Evolutionary conservation across 2,888 invertebrate species (phyloP).

Genomic region (Euclidia mi): DNA sequence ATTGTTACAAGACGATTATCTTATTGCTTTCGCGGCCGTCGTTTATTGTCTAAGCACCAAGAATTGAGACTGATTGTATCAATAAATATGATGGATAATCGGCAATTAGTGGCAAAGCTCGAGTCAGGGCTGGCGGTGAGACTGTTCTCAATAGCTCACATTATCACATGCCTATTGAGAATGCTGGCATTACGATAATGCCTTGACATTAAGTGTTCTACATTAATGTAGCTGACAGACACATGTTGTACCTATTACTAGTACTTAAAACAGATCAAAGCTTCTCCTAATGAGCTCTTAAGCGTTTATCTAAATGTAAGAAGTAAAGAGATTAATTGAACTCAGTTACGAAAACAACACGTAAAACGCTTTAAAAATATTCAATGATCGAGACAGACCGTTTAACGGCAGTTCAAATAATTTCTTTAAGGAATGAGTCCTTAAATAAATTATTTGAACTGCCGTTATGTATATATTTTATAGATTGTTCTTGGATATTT

Average conservation of each 20-base stretch:
- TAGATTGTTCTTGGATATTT: too few relatives aligned
- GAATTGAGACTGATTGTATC: slow-evolving; percentile 62
- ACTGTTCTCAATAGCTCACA: slow-evolving; percentile 28
- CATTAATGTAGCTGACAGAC: slow-evolving; percentile 24
- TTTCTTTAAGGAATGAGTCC: too few relatives aligned
- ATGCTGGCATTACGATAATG: slow-evolving; percentile 25
- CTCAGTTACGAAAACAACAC: slow-evolving; percentile 18
- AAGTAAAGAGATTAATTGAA: slow-evolving; percentile 36
- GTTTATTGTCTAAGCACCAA: slow-evolving; percentile 30
- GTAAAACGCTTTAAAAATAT: slow-evolving; percentile 23
- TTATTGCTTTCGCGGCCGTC: slow-evolving; percentile 9
- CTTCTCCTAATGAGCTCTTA: background rate
- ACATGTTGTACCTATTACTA: background rate
- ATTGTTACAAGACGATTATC: slow-evolving; percentile 22
- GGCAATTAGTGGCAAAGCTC: slow-evolving; percentile 56
- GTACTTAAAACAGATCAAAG: too few relatives aligned
- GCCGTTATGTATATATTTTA: too few relatives aligned
- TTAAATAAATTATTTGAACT: slow-evolving; percentile 6
- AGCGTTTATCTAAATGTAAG: slow-evolving; percentile 11
- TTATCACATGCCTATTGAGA: slow-evolving; percentile 37
- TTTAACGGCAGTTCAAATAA: slow-evolving; percentile 9
- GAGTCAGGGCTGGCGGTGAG: slow-evolving; percentile 1
- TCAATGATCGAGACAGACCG: slow-evolving; percentile 13
- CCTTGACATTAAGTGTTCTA: slow-evolving; percentile 26
- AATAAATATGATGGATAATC: slow-evolving; percentile 68